Evolutionary conservation across 2,797 vertebrate species (phyloP), one percentile per base, ranked within the genome.

Genomic region (Anas flavirostris): DNA sequence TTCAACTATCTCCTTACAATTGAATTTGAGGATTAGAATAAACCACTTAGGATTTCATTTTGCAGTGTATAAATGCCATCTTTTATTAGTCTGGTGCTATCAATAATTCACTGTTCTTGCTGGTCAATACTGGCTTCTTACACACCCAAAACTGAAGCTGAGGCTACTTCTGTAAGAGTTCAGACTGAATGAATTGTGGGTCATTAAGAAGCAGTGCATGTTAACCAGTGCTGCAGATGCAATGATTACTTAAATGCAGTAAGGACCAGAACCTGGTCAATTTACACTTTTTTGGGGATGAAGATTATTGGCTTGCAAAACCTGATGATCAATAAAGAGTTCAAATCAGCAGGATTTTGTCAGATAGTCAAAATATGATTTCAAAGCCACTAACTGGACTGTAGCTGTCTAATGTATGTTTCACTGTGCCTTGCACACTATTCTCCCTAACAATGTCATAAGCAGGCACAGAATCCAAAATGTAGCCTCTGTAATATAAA

Each of bases 51-150:
- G 23, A 76, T 72, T 93, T 89, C 78, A 73, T 97, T 79, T 92
- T 79, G 59, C 79, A 29, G 64, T 37, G 56, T 86, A 48, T 70
- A 67, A 43, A 70, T 75, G 52, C 6, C 43, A 50, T 59, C 79
- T 92, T 85, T 97, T 4, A 95, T 96, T 94, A 95, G 84, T 91
- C 81, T 93, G 41, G 39, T 83, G 10, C 29, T 83, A 93, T 91
- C 11, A 41, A 72, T 82, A 92, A 8, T 25, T 76, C n/a, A 78
- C 4, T 50, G 7, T 22, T 89, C 91, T 96, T 94, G 83, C 83
- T 44, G 55, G 35, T 77, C 63, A 80, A 14, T 80, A 52, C 16
- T 35, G 60, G 35, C 53, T 96, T 91, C 83, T 87, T 43, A 25
- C 19, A 39, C 10, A 90, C 37, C 29, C 69, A 86, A 89, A 95